These are phyloP conservation scores for Trialeurodes vaporariorum DNA, from an alignment of 1,140 invertebrate genomes.

Conservation along the genomic window DNA sequence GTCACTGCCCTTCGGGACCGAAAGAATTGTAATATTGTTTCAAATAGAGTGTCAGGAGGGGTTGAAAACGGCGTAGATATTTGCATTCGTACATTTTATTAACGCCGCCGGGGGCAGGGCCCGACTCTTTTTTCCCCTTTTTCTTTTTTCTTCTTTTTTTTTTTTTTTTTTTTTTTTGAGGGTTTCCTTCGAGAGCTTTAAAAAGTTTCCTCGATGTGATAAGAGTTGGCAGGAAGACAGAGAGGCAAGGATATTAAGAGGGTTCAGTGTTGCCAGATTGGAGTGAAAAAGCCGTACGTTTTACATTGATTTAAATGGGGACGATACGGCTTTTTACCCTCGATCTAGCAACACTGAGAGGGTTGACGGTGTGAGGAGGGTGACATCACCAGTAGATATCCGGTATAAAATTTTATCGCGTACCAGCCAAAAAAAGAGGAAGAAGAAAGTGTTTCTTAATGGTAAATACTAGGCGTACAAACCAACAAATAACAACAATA, in stretches of 20 bases:
- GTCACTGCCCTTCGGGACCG: neutral
- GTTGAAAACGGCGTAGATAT: neutral
- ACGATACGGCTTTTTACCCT: no score
- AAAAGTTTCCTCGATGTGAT: neutral
- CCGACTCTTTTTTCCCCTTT: no score
- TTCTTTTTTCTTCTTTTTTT: no score
- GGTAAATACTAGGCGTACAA: no score
- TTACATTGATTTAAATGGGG: no score
- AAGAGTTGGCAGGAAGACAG: neutral
- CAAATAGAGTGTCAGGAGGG: neutral
- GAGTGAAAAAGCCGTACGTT: no score
- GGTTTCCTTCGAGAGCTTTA: neutral
- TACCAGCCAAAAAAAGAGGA: neutral
- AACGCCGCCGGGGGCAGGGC: neutral
- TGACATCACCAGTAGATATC: neutral
- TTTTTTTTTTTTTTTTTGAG: no score
- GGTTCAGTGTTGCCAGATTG: no score
- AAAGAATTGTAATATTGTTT: neutral
- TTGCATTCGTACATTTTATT: neutral
- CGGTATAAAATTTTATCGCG: neutral
- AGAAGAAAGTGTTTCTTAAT: no score
- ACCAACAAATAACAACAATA: no score
- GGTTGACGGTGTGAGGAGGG: no score
- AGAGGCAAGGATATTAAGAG: neutral
- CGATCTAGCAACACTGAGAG: no score